Evolutionary conservation across 2,888 invertebrate genomes (phyloP).

Genomic region (Galerucella calmariensis): DNA sequence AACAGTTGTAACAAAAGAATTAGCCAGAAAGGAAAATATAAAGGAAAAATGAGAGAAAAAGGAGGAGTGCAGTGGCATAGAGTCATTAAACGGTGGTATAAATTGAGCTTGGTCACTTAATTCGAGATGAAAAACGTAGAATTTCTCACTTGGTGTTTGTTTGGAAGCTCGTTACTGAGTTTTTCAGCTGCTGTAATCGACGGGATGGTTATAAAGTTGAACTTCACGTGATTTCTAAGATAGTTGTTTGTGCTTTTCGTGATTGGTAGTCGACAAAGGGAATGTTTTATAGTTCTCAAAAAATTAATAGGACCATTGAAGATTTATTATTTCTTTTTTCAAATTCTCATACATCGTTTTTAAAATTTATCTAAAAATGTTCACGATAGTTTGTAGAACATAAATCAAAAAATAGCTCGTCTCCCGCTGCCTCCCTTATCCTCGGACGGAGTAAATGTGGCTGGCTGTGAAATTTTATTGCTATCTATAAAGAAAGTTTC

Average conservation of each 20-base stretch:
- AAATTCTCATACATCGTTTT: conserved; percentile 1
- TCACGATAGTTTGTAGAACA: conserved; percentile 10
- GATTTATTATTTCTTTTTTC: conserved; percentile 1
- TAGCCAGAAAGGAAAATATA: conserved; percentile 19
- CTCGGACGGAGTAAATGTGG: conserved; percentile 40
- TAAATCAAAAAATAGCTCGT: conserved; percentile 34
- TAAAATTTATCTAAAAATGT: conserved; percentile 14
- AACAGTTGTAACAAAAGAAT: conserved; percentile 23
- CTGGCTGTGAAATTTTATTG: conserved; percentile 56
- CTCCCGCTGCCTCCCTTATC: conserved; percentile 33
- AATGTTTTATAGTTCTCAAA: background rate
- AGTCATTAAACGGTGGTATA: conserved; percentile 38
- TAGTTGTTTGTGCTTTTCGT: background rate
- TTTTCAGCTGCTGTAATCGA: conserved; percentile 22
- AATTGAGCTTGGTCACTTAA: conserved; percentile 40
- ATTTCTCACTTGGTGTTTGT: conserved; percentile 38
- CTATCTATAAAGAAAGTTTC: conserved; percentile 54
- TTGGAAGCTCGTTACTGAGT: conserved; percentile 25
- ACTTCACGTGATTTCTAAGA: background rate
- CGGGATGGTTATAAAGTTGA: conserved; percentile 13
- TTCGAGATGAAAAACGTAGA: conserved; percentile 35
- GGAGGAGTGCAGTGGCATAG: conserved; percentile 22
- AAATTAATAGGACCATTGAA: background rate
- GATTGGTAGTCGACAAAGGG: background rate
- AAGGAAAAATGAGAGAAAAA: conserved; percentile 21